phyloP scores from a whole-genome alignment of 2,113 vertebrate genomes.

The Phaethornis superciliosus region DNA sequence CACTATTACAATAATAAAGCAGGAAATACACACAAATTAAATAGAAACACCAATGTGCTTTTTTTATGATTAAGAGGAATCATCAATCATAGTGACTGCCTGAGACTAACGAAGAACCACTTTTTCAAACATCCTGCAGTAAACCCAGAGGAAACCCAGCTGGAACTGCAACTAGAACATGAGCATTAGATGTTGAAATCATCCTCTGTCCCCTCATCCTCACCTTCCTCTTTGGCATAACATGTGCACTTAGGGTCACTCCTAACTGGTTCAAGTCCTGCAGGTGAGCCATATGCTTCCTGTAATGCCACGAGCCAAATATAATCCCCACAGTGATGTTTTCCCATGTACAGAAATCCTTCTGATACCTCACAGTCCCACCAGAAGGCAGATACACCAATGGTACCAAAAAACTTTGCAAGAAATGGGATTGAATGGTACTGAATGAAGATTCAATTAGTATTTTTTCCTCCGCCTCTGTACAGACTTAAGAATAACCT shows the following conservation, averaged over 20 bases:
- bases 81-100: slow-evolving; percentile 76
- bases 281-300: slow-evolving; percentile 28
- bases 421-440: slow-evolving; percentile 5
- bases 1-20: slow-evolving; percentile 76
- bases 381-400: slow-evolving; percentile 26
- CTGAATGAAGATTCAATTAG: slow-evolving; percentile 8
- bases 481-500: background rate
- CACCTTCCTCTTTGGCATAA: background rate
- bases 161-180: slow-evolving; percentile 68
- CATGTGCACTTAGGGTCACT: background rate
- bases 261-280: slow-evolving; percentile 36
- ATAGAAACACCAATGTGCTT: slow-evolving; percentile 68
- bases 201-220: background rate
- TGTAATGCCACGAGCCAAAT: slow-evolving; percentile 43
- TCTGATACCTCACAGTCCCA: slow-evolving; percentile 15
- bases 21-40: slow-evolving; percentile 75
- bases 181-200: slow-evolving; percentile 62
- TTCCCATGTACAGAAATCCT: slow-evolving; percentile 34
- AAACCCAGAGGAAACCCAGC: slow-evolving; percentile 79
- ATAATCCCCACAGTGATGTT: background rate
- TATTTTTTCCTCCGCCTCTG: background rate
- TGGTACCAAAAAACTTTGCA: background rate
- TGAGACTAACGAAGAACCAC: slow-evolving; percentile 75
- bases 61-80: slow-evolving; percentile 72
- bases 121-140: slow-evolving; percentile 81